Conservation (phyloP, 2,113 vertebrate species). For the Tylochromis polylepis region DNA sequence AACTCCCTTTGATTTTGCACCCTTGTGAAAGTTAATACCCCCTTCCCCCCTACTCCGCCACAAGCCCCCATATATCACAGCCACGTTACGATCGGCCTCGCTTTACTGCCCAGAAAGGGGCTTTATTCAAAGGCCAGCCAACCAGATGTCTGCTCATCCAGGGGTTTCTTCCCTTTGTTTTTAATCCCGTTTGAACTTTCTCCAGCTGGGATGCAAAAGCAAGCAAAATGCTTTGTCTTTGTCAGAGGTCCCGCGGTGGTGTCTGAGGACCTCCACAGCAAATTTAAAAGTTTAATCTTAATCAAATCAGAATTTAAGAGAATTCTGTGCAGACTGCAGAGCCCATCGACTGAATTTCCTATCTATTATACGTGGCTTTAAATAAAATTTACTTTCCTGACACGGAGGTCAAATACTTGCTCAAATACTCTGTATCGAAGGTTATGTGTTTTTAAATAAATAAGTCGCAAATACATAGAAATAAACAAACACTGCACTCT, state of each 20-base stretch:
- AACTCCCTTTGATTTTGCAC: constrained; percentile 79
- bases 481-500: not conserved
- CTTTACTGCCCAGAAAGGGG: constrained; percentile 66
- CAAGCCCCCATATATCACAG: constrained; percentile 68
- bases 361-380: not conserved
- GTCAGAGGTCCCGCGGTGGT: not conserved
- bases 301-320: not conserved
- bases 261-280: not conserved
- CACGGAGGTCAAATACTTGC: fast-evolving
- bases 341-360: not conserved
- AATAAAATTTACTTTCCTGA: not conserved
- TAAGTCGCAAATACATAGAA: not conserved
- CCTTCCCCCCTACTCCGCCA: constrained; percentile 15
- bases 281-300: not conserved
- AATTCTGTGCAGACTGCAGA: not conserved
- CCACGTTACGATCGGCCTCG: constrained; percentile 54
- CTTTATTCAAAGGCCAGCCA: constrained; percentile 66
- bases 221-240: constrained; percentile 38
- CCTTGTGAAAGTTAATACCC: constrained; percentile 78
- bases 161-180: constrained; percentile 63
- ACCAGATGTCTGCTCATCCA: constrained; percentile 72
- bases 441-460: not conserved
- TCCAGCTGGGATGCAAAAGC: constrained; percentile 24
- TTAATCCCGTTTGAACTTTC: constrained; percentile 61
- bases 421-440: not conserved